These are phyloP conservation scores for Catharus ustulatus DNA, from an alignment of 2,797 vertebrate species.

Conservation along the genomic window DNA sequence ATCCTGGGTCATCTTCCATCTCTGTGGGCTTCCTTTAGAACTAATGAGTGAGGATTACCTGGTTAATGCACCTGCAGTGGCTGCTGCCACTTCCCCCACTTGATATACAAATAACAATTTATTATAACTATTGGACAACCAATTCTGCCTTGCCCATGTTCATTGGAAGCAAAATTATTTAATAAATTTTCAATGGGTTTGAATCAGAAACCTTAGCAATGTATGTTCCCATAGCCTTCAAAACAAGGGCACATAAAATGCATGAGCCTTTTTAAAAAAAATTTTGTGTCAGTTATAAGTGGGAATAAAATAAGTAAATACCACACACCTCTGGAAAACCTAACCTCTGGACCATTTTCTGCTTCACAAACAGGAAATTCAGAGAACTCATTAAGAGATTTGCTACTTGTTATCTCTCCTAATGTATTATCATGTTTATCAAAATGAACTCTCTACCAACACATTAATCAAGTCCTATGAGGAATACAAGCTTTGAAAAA, in stretches of 20 bases:
- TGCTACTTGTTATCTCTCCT: not conserved
- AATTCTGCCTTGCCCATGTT: not conserved
- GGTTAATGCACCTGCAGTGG: not conserved
- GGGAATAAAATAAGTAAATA: not conserved
- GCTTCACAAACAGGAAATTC: not conserved
- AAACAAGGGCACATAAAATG: not conserved
- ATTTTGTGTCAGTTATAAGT: not conserved
- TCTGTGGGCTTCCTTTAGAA: not conserved
- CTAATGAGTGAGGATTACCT: not conserved
- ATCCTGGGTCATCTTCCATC: not conserved
- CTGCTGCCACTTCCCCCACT: not conserved
- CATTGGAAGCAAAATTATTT: not conserved
- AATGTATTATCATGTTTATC: not conserved
- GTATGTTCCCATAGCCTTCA: not conserved
- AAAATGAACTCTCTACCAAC: not conserved
- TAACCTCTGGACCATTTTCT: not conserved
- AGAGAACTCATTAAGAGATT: not conserved
- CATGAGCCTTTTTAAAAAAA: accelerated
- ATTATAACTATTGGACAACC: not conserved
- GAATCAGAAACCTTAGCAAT: not conserved
- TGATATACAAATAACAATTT: not conserved
- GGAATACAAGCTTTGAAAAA: not conserved
- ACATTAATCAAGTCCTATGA: not conserved
- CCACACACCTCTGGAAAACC: not conserved
- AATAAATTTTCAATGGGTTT: not conserved